These are phyloP conservation scores for Eucidaris tribuloides DNA, from an alignment of 35 echinoderm and acorn worm genomes.

Conservation along the genomic window DNA sequence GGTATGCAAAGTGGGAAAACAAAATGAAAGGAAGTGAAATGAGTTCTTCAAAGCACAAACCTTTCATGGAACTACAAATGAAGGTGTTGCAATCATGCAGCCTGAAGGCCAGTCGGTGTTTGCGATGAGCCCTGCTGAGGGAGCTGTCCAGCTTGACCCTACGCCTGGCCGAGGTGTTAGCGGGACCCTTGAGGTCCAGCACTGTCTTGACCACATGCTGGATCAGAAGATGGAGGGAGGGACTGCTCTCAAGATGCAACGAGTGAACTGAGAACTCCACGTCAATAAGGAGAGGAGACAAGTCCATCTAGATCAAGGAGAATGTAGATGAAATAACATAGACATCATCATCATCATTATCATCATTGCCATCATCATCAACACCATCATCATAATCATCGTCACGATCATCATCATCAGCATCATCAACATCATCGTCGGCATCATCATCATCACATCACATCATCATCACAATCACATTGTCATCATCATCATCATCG, in stretches of 20 bases:
- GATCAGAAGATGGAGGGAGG: conserved; percentile 53
- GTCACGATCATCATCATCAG: background rate
- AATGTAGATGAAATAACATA: background rate
- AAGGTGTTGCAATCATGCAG: conserved; percentile 72
- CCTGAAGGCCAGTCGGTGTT: conserved; percentile 24
- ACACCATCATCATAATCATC: background rate
- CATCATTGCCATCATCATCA: too few species aligned
- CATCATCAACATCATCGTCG: background rate
- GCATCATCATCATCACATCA: background rate
- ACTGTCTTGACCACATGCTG: conserved; percentile 49
- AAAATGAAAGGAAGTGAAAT: too few species aligned
- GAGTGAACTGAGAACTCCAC: conserved; percentile 59
- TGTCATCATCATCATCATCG: background rate
- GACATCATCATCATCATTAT: background rate
- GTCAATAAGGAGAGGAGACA: conserved; percentile 43
- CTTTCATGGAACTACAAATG: conserved; percentile 60
- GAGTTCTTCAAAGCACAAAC: conserved; percentile 29
- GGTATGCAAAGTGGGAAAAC: too few species aligned
- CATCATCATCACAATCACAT: too few species aligned
- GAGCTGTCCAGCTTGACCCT: conserved; percentile 12
- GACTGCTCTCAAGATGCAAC: conserved; percentile 71
- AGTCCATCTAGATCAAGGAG: conserved; percentile 11
- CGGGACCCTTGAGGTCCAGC: background rate
- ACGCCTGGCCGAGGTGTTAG: background rate
- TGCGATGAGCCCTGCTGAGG: background rate